Base-by-base conservation (phyloP, 37 sponge, comb jelly and placozoan species). In the Axinella damicornis region DNA sequence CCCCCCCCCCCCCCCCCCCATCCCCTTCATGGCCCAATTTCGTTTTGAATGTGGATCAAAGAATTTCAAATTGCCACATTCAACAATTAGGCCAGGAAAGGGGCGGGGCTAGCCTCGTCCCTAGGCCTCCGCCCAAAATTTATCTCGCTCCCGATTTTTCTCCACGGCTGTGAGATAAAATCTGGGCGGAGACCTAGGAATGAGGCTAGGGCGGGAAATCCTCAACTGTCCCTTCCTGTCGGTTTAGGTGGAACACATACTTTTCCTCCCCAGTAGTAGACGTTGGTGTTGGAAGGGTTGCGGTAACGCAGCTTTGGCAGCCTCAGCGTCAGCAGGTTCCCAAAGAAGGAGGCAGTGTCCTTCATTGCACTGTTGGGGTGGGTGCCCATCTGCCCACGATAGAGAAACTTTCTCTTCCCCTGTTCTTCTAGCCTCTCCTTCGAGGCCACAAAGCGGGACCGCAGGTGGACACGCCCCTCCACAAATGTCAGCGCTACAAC, bases 181-280 rank as follows among this genome's bases (percentile, higher is more conserved):
- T n/a, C n/a, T n/a, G n/a, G n/a, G n/a, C n/a, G n/a, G n/a, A n/a
- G n/a, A n/a, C n/a, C n/a, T n/a, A n/a, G n/a, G n/a, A n/a, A n/a
- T n/a, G n/a, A n/a, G n/a, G n/a, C n/a, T n/a, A n/a, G n/a, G n/a
- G n/a, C n/a, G n/a, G n/a, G n/a, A n/a, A n/a, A n/a, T n/a, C n/a
- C n/a, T n/a, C n/a, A n/a, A n/a, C n/a, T n/a, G n/a, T n/a, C n/a
- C n/a, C n/a, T n/a, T n/a, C n/a, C n/a, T 46, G 46, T 46, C 9
- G 46, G 46, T 46, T 46, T 59, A 81, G 38, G 57, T 52, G 30
- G 57, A 74, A 18, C 5, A 34, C 57, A 62, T 28, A 88, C 95
- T 89, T 90, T 96, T 41, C 94, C 97, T 21, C 94, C 93, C 97
- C 97, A 96, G 71, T 96, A 93, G 80, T 91, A 96, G 2, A 96